A percentile compares a stretch with the other conserved stretches of the same genome.
Conservation (phyloP, 2,888 invertebrate genomes). For the Hypsopygia costalis region DNA sequence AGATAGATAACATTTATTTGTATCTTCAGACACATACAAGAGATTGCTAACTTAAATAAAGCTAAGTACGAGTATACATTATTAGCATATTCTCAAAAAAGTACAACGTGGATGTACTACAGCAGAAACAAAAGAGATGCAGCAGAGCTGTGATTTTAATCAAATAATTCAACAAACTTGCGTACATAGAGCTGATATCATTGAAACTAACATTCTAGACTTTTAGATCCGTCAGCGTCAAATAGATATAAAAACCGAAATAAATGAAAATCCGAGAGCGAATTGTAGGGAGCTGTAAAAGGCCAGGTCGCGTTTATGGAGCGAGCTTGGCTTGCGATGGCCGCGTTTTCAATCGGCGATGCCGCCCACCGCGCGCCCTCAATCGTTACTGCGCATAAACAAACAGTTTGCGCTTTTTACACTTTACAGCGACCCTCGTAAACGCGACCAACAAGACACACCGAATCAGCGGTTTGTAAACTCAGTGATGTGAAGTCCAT, state of each 20-base stretch:
- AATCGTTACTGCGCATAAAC: constrained; percentile 62
- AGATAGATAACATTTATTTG: too few relatives aligned
- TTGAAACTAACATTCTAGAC: too few relatives aligned
- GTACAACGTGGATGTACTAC: too few relatives aligned
- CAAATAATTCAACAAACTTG: too few relatives aligned
- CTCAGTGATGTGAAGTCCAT: constrained; percentile 29
- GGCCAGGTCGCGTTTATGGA: constrained; percentile 52
- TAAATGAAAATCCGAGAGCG: constrained; percentile 20
- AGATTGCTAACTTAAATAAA: too few relatives aligned
- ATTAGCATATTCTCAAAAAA: too few relatives aligned
- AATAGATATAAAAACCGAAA: constrained; percentile 13
- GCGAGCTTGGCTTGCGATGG: constrained; percentile 26
- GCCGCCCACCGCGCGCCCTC: constrained; percentile 37
- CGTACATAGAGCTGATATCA: too few relatives aligned
- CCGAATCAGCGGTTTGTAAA: constrained; percentile 63
- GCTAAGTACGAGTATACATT: too few relatives aligned
- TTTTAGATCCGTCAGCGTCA: background rate
- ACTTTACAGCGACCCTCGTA: constrained; percentile 73
- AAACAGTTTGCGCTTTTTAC: constrained; percentile 75
- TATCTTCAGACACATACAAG: too few relatives aligned
- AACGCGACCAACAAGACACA: constrained; percentile 63
- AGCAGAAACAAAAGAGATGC: too few relatives aligned
- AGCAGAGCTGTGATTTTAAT: too few relatives aligned
- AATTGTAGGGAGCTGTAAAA: constrained; percentile 43
- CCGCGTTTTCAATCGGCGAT: constrained; percentile 41